phyloP scores from a whole-genome alignment of 35 echinoderm and acorn worm species.

The Apostichopus japonicus region DNA sequence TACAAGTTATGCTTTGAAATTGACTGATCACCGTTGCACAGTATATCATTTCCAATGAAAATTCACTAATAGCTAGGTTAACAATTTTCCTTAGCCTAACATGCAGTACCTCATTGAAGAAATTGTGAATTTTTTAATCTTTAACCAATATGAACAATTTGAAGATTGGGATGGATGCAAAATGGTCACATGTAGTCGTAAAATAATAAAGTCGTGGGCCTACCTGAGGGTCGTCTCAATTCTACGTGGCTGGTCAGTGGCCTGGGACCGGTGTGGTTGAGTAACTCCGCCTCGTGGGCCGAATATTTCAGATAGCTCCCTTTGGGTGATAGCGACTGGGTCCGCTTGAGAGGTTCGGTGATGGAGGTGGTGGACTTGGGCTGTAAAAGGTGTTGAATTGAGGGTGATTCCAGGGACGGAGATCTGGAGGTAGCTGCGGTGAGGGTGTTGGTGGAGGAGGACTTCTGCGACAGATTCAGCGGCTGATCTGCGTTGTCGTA shows the following conservation, averaged over 20 bases:
- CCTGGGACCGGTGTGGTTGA: conserved; percentile 71
- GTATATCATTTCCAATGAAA: too few species aligned
- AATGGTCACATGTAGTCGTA: too few species aligned
- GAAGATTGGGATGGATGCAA: too few species aligned
- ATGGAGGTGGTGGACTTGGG: conserved; percentile 59
- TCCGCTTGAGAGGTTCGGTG: conserved; percentile 85
- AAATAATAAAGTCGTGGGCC: background rate
- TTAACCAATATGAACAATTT: too few species aligned
- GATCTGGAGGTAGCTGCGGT: conserved; percentile 29
- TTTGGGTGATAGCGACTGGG: conserved; percentile 94
- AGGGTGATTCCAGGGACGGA: conserved; percentile 53
- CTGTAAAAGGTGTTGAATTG: conserved; percentile 50
- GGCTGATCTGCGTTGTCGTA: conserved; percentile 65
- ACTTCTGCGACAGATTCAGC: conserved; percentile 72
- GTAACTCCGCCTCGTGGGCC: conserved; percentile 87
- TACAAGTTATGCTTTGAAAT: too few species aligned
- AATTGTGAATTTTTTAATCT: too few species aligned
- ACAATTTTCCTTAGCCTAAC: too few species aligned
- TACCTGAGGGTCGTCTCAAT: conserved; percentile 75
- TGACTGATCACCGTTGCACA: too few species aligned
- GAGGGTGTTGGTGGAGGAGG: conserved; percentile 1
- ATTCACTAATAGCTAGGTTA: too few species aligned
- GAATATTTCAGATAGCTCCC: conserved; percentile 96
- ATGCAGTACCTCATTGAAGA: too few species aligned
- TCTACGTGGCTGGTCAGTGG: conserved; percentile 50